Base-by-base conservation (phyloP, 2,113 vertebrate genomes). In the Entosphenus tridentatus region DNA sequence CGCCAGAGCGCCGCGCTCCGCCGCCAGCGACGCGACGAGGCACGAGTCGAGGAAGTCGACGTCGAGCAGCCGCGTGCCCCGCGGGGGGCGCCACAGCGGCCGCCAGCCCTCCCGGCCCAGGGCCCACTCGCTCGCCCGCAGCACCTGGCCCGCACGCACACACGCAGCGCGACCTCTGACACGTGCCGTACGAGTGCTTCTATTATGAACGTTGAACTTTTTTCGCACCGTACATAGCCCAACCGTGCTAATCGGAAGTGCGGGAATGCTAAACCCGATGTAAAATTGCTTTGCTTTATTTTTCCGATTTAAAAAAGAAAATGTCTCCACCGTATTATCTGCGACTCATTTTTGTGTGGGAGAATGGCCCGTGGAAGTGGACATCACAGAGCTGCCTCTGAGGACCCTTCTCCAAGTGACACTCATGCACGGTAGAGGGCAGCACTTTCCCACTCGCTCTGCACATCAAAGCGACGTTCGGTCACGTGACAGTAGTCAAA, bases 31-130 rank as follows among this genome's bases (percentile, higher is more conserved):
- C 67, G 88, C 74, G 74, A 95, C 68, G 56, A 87, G 89, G 73
- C 85, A 77, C 73, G 89, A 81, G 73, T 80, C 80, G 69, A 89
- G 81, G 74, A 97, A 80, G 56, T 95, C 89, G 83, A 98, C 80
- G 75, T 98, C 93, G 72, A 85, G 78, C 67, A 96, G 72, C 65
- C 79, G 80, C 68, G 76, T 80, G 54, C 81, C 81, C 69, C 80
- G 75, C 69, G 74, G 77, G 55, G 83, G 77, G 7, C 75, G 74
- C 75, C 84, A 87, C 75, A 91, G 72, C 2, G 83, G 72, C 57
- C 78, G 77, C 92, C 90, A 98, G 11, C 83, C 84, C 71, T 76
- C 74, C 73, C 83, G 80, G 67, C 79, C 76, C 11, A 81, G 81
- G 11, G 79, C 77, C 68, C 78, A 76, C 55, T 85, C 71, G 3